phyloP scores from a whole-genome alignment of 2,113 vertebrate species.

The Lepus americanus region DNA sequence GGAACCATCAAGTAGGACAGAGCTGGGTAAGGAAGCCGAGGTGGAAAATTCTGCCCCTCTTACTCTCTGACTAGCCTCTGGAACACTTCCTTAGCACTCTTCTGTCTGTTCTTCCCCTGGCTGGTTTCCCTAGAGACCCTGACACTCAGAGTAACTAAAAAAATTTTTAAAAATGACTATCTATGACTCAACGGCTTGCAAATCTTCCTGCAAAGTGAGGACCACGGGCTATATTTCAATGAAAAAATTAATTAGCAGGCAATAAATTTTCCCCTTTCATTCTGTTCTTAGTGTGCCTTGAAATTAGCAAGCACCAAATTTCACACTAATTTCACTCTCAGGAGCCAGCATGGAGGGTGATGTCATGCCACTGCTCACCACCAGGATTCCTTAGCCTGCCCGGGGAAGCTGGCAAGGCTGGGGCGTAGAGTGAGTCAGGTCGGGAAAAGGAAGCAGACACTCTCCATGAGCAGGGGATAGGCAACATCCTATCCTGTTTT shows the following conservation, averaged over 20 bases:
- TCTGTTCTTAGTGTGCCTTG: slow-evolving; percentile 63
- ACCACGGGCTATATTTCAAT: slow-evolving; percentile 22
- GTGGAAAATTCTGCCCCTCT: background rate
- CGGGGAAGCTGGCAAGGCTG: background rate
- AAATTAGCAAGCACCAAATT: background rate
- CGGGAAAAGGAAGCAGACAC: background rate
- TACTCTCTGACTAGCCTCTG: background rate
- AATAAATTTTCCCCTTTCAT: slow-evolving; percentile 57
- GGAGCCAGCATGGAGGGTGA: background rate
- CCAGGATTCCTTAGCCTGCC: background rate
- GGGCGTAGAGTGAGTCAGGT: background rate
- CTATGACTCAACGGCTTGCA: background rate
- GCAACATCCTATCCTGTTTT: background rate
- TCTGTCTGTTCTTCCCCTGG: slow-evolving; percentile 3
- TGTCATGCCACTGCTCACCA: background rate
- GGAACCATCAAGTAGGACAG: background rate
- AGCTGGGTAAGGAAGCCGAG: background rate
- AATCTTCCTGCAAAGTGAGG: background rate
- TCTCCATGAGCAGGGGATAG: background rate
- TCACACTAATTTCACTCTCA: slow-evolving; percentile 46
- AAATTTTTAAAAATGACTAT: background rate
- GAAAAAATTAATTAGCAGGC: slow-evolving; percentile 62
- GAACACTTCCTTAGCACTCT: background rate
- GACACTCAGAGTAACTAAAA: slow-evolving; percentile 6
- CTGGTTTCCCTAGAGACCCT: background rate